Base-by-base conservation (phyloP, 2,797 vertebrate genomes). In the Coranthus polyacanthus region DNA sequence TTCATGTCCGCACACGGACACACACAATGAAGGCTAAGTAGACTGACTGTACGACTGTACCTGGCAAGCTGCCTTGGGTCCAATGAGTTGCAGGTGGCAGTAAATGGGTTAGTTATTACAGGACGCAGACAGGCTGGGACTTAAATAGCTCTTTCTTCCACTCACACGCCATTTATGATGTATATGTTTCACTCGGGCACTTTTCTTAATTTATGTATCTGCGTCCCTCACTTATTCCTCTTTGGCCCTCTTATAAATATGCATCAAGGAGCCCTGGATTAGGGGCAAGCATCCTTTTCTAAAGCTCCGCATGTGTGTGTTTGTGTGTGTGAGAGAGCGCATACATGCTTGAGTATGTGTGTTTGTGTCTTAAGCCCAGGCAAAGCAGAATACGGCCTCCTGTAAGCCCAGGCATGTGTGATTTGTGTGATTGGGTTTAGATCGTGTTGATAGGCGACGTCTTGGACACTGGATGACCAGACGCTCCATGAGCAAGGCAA, bases 401-500 rank as follows among this genome's bases (percentile, higher is more conserved):
- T 73, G 83, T 88, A 86, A 86, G 69, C 86, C 81, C 69, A 72
- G 75, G 83, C 88, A 83, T 88, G 83, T 82, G 78, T 82, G 83
- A 81, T 87, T 72, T 83, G 78, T 83, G 79, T 81, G 87, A 86
- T 71, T 75, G 71, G 85, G 79, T 86, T 90, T 75, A 84, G 78
- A 58, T 65, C 2, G 43, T 1, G 18, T 43, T 76, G 73, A 79
- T 72, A 22, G 60, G 50, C 53, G 24, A 61, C 39, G 20, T 68
- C 43, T 70, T 68, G 79, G 70, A 77, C 62, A 43, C 45, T n/a
- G 9, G 54, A 72, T 62, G 59, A 81, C 74, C 70, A 68, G 69
- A 68, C 43, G 5, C 57, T 68, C 45, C 17, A 29, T 6, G 64
- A 71, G 77, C 29, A 18, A 71, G 7, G 0, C 21, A 43, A 24